A percentile compares a stretch with the other conserved stretches of the same genome.
These are phyloP conservation scores for Psococerastis gibbosa DNA, from an alignment of 2,888 invertebrate species.

Conservation along the genomic window DNA sequence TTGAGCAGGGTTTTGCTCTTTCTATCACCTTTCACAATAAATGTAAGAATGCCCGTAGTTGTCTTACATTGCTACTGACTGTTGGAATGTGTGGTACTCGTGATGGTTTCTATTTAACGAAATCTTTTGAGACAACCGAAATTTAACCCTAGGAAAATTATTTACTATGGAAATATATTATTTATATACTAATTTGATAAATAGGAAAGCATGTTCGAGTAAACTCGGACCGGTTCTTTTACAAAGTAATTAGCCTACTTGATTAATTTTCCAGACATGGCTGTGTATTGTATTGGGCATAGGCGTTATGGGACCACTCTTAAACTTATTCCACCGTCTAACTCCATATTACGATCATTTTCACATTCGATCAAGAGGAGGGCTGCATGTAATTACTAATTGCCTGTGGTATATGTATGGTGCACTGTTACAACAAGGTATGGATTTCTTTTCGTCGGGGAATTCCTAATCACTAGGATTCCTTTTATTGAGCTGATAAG, in stretches of 20 bases:
- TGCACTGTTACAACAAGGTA: slow-evolving; percentile 78
- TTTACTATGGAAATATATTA: no score
- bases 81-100: not conserved
- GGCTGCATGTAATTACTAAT: slow-evolving; percentile 26
- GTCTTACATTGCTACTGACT: not conserved
- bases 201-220: no score
- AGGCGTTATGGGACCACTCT: slow-evolving; percentile 53
- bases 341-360: slow-evolving; percentile 53
- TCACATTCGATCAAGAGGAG: slow-evolving; percentile 29
- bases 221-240: no score
- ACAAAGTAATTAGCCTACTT: not conserved
- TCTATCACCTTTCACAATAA: slow-evolving; percentile 51
- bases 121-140: no score
- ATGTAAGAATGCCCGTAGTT: no score
- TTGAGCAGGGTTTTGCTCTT: slow-evolving; percentile 67
- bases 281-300: slow-evolving; percentile 54
- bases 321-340: slow-evolving; percentile 50
- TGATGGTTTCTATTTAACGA: no score
- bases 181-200: no score
- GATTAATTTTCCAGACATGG: slow-evolving; percentile 50
- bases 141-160: no score
- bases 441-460: no score
- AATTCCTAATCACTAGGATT: no score
- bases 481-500: no score
- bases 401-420: slow-evolving; percentile 82